A percentile compares a stretch with the other conserved stretches of the same genome.
Conservation (phyloP, 2,113 vertebrate species). For the Salvelinus fontinalis region DNA sequence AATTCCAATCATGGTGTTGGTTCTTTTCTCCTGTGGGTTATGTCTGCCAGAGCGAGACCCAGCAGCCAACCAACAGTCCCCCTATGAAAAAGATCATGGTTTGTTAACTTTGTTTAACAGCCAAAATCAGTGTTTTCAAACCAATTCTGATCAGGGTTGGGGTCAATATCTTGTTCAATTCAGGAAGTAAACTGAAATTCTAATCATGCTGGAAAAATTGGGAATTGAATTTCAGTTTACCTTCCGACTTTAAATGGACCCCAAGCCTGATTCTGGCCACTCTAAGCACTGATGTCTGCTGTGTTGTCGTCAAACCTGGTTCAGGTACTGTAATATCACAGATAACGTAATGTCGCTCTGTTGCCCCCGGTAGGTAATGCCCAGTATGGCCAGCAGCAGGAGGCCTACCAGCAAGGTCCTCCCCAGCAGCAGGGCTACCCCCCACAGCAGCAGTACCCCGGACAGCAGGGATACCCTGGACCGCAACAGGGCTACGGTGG, state of each 20-base stretch:
- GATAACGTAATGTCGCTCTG: slow-evolving; percentile 5
- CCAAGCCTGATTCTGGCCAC: no score
- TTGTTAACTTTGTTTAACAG: slow-evolving; percentile 2
- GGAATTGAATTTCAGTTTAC: no score
- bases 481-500: slow-evolving; percentile 91
- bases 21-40: slow-evolving; percentile 1
- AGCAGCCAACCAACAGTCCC: slow-evolving; percentile 5
- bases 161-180: no score
- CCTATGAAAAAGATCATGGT: background rate
- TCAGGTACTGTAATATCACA: background rate
- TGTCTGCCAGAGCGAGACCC: background rate
- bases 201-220: no score
- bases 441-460: slow-evolving; percentile 90
- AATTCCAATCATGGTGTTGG: background rate
- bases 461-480: slow-evolving; percentile 84
- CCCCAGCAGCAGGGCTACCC: slow-evolving; percentile 93
- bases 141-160: no score
- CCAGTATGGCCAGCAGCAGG: slow-evolving; percentile 94
- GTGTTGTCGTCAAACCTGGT: background rate
- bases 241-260: no score
- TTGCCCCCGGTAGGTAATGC: slow-evolving; percentile 83
- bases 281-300: background rate
- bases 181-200: no score
- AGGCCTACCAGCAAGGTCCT: slow-evolving; percentile 93
- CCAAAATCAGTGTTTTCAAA: background rate